Evolutionary conservation across 2,113 vertebrate species (phyloP).

Genomic region (Brachyhypopomus gauderio): DNA sequence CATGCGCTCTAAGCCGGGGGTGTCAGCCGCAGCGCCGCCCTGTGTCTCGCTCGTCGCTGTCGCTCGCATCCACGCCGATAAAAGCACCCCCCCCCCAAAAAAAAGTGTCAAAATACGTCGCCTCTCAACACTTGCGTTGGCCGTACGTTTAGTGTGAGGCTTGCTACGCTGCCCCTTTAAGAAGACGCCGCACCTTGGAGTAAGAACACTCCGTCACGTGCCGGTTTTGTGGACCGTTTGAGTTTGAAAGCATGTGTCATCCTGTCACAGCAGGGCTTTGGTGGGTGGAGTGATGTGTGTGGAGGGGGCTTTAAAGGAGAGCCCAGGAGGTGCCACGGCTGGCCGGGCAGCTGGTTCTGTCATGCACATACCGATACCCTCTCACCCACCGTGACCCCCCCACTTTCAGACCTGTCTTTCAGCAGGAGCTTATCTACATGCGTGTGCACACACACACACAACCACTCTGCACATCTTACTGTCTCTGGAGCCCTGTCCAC

Average conservation of each 20-base stretch:
- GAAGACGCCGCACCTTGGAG: not conserved
- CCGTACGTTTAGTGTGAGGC: slow-evolving; percentile 9
- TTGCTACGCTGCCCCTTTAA: slow-evolving; percentile 2
- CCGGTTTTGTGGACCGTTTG: not conserved
- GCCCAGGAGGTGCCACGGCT: no score
- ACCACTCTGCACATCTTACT: slow-evolving; percentile 3
- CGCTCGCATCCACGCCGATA: not conserved
- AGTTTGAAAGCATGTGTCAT: no score
- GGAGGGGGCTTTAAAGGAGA: slow-evolving; percentile 32
- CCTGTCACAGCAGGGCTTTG: no score
- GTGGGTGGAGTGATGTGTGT: no score
- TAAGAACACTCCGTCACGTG: not conserved
- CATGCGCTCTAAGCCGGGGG: slow-evolving; percentile 14
- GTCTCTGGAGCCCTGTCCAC: not conserved
- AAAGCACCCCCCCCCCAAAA: slow-evolving; percentile 28
- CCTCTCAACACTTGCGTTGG: not conserved
- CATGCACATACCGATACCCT: slow-evolving; percentile 51
- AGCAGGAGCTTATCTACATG: slow-evolving; percentile 32
- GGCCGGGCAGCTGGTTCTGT: not conserved
- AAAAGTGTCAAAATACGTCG: slow-evolving; percentile 20
- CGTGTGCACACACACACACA: not conserved
- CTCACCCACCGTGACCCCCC: slow-evolving; percentile 13
- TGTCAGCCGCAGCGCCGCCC: not conserved
- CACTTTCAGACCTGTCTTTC: slow-evolving; percentile 10
- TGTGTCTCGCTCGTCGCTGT: slow-evolving; percentile 38